These are phyloP conservation scores for Sialis lutaria DNA, from an alignment of 2,888 invertebrate genomes.

Conservation along the genomic window DNA sequence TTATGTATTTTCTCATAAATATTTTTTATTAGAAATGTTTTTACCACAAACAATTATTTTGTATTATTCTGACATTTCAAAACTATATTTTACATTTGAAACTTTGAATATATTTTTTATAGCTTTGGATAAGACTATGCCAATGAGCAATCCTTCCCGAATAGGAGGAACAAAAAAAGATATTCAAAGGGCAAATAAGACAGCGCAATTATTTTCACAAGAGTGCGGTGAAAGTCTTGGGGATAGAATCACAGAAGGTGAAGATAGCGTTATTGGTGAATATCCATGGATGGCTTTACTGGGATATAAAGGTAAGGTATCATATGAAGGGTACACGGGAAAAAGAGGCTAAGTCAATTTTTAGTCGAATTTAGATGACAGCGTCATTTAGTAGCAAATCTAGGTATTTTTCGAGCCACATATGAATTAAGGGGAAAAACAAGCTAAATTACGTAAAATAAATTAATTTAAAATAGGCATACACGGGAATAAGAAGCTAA, in stretches of 20 bases:
- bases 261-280: conserved; percentile 28
- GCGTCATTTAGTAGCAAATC: no score
- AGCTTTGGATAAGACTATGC: neutral
- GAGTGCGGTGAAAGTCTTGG: conserved; percentile 10
- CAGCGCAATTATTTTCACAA: conserved; percentile 7
- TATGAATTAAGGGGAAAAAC: no score
- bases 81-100: neutral
- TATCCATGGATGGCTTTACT: conserved; percentile 40
- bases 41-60: no score
- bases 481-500: no score
- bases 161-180: neutral
- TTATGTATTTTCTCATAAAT: no score
- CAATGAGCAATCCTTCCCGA: neutral
- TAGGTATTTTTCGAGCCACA: no score
- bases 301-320: conserved; percentile 20
- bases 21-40: no score
- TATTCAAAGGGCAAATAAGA: neutral
- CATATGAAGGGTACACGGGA: no score
- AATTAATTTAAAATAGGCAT: no score
- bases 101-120: neutral
- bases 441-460: no score
- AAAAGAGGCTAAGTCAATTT: no score
- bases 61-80: neutral
- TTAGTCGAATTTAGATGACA: no score
- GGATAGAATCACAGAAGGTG: conserved; percentile 28